Base-by-base conservation (phyloP, 2,888 invertebrate species). In the Meiosimyza decipiens region DNA sequence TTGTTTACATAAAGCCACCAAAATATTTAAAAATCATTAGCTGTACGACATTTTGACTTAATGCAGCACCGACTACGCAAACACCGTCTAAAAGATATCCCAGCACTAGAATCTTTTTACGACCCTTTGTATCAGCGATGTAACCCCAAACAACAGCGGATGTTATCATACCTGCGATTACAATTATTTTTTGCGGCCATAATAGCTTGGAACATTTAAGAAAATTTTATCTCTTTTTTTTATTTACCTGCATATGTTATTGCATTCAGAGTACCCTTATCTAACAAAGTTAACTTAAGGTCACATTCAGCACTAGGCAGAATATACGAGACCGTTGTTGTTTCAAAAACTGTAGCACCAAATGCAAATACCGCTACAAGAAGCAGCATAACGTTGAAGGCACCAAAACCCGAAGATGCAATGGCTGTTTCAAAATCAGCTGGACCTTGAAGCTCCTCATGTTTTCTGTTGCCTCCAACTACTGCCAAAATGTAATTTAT, bases 61-160 rank as follows among this genome's bases (percentile, higher is more conserved):
- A 83, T 3, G 91, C 90, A 7, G 91, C 90, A 7, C 90, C 82
- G 18, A 93, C 78, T 65, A 92, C 92, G 77, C 92, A 90, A 63
- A 92, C 76, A 0, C 89, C 91, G 59, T 93, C 90, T 13, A 89
- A 81, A 52, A 93, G 82, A 79, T 91, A 91, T 0, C 93, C 93
- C 82, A 90, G 88, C 33, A 92, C 87, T 79, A 95, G 88, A 64
- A 94, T 88, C 80, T 90, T 90, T 76, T 90, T 90, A 72, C 93
- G 88, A 6, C 94, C 94, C 72, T 92, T 88, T 0, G 92, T 92
- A 82, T 94, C 94, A 0, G 93, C 92, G 5, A 94, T 83, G 81
- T 91, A 93, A 0, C 94, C 94, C 94, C 95, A 95, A 4, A 93
- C 75, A 82, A 93, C 89, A 0, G 92, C 92, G 55, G 93, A 93